Percentiles rank a stretch among this genome's conserved stretches.
phyloP scores from a whole-genome alignment of 2,113 vertebrate genomes.

The Perognathus longimembris region DNA sequence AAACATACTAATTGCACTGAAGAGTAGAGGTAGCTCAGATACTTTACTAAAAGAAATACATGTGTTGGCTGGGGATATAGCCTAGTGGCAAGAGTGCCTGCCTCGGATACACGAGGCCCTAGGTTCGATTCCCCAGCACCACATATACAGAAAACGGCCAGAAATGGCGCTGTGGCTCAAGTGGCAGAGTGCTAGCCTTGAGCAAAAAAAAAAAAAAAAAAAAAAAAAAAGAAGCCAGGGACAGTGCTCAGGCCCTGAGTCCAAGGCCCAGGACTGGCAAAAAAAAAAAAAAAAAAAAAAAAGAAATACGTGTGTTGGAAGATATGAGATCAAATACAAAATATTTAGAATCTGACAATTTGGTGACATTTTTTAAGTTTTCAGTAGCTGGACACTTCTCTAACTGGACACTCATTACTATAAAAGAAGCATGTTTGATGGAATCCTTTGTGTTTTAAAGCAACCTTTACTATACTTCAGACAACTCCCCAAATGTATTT shows the following conservation, averaged over 20 bases:
- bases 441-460: background rate
- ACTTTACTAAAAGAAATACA: background rate
- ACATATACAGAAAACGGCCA: too few species aligned
- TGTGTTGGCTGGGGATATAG: too few species aligned
- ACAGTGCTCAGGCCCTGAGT: too few species aligned
- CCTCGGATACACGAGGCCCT: too few species aligned
- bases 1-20: background rate
- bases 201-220: too few species aligned
- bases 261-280: too few species aligned
- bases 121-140: too few species aligned
- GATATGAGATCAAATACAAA: background rate
- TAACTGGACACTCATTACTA: background rate
- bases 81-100: too few species aligned
- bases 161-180: too few species aligned
- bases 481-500: background rate
- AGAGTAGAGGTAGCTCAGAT: background rate
- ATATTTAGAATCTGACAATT: background rate
- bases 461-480: background rate
- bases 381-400: background rate
- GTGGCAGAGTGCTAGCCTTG: too few species aligned
- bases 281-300: background rate
- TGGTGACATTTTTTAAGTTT: constrained; percentile 12
- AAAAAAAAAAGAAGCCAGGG: too few species aligned
- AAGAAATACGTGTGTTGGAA: background rate
- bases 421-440: background rate